Evolutionary conservation across 92 coral and sea anemone genomes (phyloP), one percentile per base, ranked within the genome.

Genomic region (Phenganax subtilis): DNA sequence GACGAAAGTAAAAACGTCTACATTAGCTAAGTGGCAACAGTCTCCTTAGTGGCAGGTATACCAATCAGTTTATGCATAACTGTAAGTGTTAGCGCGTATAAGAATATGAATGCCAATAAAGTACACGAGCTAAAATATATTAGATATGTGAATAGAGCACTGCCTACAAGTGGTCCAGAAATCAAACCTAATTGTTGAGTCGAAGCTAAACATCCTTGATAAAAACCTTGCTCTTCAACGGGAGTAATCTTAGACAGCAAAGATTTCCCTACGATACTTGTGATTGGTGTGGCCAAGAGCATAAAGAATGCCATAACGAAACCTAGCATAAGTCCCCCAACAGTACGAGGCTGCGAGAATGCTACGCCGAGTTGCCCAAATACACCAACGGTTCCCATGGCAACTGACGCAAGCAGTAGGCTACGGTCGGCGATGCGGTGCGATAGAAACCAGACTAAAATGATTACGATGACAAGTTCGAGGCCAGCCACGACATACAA

Each of bases 311-410:
- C 10, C 73, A 63, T 79, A 52, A 79, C 16, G 6, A 79, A 17
- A 0, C 59, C 73, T 52, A 79, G 6, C 4, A 55, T 52, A 25
- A 79, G 75, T 7, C 83, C 67, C 7, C 83, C 83, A 25, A 60
- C 0, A 15, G 83, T 63, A 10, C 56, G 73, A 17, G 74, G 83
- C 37, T 79, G 63, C 74, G 74, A 61, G 37, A 63, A 55, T 2
- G 74, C 83, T 30, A 79, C 83, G 52, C 83, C 83, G 17, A 79
- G 74, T 64, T 79, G 83, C 74, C 74, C 83, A 25, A 79, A 79
- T 25, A 79, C 83, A 31, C 83, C 83, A 6, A 79, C 52, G 1
- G 83, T 79, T 30, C 60, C 83, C 83, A 79, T 79, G 58, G 83
- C 83, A 51, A 79, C 56, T 47, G 83, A 79, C 51, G 83, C 54